Base-by-base conservation (phyloP, 2,888 invertebrate genomes). In the Barypeithes pellucidus region DNA sequence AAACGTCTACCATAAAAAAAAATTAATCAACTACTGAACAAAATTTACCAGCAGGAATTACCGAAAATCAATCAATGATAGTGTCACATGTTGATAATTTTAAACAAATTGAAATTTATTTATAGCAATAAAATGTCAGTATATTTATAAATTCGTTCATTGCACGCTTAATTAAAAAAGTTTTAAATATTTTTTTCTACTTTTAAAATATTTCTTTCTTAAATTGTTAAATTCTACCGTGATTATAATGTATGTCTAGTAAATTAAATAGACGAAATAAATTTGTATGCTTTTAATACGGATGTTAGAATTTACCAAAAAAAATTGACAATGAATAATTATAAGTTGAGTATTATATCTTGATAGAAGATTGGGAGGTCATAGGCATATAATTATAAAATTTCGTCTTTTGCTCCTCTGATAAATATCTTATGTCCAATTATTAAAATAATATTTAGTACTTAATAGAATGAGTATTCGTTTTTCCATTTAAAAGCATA, bases 161-260 rank as follows among this genome's bases (percentile, higher is more conserved):
- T 50, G 1, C 50, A 50, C 9, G 5, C 22, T 20, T 12, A 50
- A 22, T 22, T 50, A n/a, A 22, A 11, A 50, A 50, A 50, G 24
- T 50, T n/a, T 22, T 20, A 50, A 33, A 33, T 54, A n/a, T 16
- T 14, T 33, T 0, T 18, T 9, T 36, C 54, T 18, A 52, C 52
- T 33, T 33, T 57, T 16, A 16, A 33, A 54, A n/a, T n/a, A n/a
- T n/a, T 33, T 33, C 3, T 33, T 9, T n/a, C 14, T 24, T 4
- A 24, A 22, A 20, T 22, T 41, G 45, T 29, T 61, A 43, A 45
- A n/a, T 41, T 45, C 61, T 61, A 61, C 24, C 11, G 24, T 45
- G 29, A 45, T 29, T 45, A 29, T 5, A 11, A 45, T 61, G 9
- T 43, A n/a, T 16, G 45, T 61, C 45, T 20, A 61, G 11, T 45